phyloP scores from a whole-genome alignment of 2,797 vertebrate species.

The Vespertilio murinus region DNA sequence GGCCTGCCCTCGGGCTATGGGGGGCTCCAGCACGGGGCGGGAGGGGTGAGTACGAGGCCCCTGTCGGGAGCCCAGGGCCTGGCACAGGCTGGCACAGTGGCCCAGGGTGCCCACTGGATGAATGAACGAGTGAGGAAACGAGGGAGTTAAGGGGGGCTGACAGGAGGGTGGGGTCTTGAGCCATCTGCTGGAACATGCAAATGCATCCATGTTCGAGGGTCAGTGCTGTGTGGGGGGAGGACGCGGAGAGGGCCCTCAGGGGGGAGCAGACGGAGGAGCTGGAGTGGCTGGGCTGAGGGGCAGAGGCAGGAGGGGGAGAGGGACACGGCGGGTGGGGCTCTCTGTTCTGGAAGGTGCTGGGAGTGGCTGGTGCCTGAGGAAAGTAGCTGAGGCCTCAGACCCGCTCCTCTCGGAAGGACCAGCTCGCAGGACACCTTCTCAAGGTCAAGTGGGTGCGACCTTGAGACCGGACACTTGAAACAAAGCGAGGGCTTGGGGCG shows the following conservation, averaged over 20 bases:
- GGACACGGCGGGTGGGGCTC: neutral
- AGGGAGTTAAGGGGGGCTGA: rapidly evolving
- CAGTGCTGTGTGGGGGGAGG: neutral
- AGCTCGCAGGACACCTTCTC: neutral
- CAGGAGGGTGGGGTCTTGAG: neutral
- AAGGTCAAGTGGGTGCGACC: neutral
- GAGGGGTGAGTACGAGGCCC: neutral
- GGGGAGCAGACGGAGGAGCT: neutral
- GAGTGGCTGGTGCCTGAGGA: neutral
- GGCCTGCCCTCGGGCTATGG: neutral
- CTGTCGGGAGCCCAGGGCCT: neutral
- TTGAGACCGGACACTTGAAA: neutral
- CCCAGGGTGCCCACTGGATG: neutral
- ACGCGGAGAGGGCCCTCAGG: neutral
- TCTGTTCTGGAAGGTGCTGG: neutral
- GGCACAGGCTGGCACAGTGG: neutral
- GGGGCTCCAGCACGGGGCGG: neutral
- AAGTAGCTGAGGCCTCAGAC: neutral
- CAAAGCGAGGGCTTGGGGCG: neutral
- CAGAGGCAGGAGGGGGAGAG: neutral
- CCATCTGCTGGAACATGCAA: rapidly evolving
- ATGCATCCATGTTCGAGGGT: rapidly evolving
- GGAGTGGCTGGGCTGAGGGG: neutral
- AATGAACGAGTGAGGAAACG: rapidly evolving
- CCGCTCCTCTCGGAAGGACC: neutral